These are phyloP conservation scores for Stichodactyla mertensii DNA, from an alignment of 64 coral and sea anemone species.

Conservation along the genomic window DNA sequence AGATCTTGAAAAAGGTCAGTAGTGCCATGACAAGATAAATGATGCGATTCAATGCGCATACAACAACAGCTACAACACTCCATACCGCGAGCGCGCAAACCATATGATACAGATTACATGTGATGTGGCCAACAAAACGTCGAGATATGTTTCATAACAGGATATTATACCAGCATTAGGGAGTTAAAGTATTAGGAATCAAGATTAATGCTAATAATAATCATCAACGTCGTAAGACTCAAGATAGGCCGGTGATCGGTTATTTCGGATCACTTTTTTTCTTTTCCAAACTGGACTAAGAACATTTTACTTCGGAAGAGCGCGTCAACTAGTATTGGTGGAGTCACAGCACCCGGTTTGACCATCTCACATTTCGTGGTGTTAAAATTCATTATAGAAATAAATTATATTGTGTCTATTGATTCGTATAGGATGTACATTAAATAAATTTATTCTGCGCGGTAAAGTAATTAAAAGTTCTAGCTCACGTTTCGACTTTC, in stretches of 20 bases:
- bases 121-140: background rate
- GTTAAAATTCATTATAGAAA: background rate
- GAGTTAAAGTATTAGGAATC: background rate
- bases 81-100: background rate
- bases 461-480: conserved; percentile 17
- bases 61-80: background rate
- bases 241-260: background rate
- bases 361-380: background rate
- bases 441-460: conserved; percentile 17
- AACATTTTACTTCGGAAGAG: background rate
- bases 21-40: background rate
- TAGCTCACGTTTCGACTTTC: conserved; percentile 12
- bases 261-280: background rate
- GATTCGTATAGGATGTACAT: background rate
- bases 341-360: background rate
- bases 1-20: background rate
- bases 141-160: background rate
- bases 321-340: too few relatives aligned
- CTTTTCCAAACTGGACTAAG: background rate
- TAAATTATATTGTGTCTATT: background rate
- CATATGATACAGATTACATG: background rate
- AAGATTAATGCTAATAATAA: background rate
- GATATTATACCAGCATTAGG: conserved; percentile 1
- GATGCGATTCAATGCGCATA: background rate
- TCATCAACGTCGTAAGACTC: background rate